These are phyloP conservation scores for Caiman crocodilus DNA, from an alignment of 2,797 vertebrate species.

Conservation along the genomic window DNA sequence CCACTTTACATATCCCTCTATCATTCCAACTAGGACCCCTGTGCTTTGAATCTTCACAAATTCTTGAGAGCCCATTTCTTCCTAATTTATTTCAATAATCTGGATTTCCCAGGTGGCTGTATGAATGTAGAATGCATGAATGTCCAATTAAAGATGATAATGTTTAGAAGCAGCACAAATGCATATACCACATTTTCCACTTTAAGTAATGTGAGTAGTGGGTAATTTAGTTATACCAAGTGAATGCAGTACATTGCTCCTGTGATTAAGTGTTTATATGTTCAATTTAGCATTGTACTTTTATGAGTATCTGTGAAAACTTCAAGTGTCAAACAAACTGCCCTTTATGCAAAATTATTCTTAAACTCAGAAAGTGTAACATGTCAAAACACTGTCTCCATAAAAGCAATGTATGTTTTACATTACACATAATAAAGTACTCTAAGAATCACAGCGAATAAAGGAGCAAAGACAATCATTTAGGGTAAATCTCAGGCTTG, in stretches of 20 bases:
- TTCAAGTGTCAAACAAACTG: background rate
- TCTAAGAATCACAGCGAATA: background rate
- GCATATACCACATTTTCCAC: background rate
- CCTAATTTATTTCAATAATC: background rate
- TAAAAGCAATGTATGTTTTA: background rate
- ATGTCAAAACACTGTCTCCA: background rate
- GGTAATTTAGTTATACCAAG: background rate
- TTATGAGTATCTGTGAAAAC: background rate
- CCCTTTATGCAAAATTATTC: background rate
- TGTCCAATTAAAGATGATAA: background rate
- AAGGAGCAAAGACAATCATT: background rate
- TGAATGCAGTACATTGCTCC: background rate
- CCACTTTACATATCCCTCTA: background rate
- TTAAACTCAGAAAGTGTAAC: fast-evolving
- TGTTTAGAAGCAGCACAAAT: background rate
- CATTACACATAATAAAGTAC: background rate
- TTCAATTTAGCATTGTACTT: background rate
- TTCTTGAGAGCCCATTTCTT: background rate
- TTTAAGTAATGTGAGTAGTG: background rate
- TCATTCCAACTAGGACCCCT: background rate
- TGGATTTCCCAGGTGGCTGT: background rate
- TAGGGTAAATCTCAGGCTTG: background rate
- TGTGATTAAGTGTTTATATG: background rate
- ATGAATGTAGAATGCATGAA: background rate
- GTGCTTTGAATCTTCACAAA: slow-evolving; percentile 10